phyloP scores from a whole-genome alignment of 1,140 invertebrate species.

The Drosophila eugracilis region DNA sequence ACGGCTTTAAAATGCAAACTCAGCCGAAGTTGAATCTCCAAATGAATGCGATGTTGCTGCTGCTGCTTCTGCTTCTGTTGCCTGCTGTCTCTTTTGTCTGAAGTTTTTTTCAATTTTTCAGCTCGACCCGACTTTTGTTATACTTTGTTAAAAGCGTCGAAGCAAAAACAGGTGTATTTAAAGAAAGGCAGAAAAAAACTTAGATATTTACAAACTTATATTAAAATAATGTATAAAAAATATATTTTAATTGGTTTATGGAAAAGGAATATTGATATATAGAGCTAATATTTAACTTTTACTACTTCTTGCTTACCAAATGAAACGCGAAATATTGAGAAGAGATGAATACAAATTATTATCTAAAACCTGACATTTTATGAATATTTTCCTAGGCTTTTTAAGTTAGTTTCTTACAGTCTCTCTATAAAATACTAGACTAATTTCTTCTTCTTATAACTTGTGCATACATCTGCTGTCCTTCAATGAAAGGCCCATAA shows the following conservation, averaged over 20 bases:
- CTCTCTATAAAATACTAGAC: background rate
- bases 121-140: slow-evolving; percentile 13
- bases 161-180: no score
- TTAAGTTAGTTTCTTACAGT: background rate
- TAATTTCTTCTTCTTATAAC: slow-evolving; percentile 7
- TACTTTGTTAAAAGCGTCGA: slow-evolving; percentile 3
- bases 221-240: no score
- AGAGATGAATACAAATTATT: no score
- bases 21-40: slow-evolving; percentile 43
- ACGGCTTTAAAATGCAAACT: slow-evolving; percentile 76
- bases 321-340: no score
- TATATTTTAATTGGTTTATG: no score
- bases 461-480: slow-evolving; percentile 9
- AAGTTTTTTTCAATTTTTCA: slow-evolving; percentile 51
- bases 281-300: no score
- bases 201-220: no score
- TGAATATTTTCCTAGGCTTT: no score
- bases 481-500: slow-evolving; percentile 7
- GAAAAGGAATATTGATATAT: no score
- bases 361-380: no score
- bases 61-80: slow-evolving; percentile 6
- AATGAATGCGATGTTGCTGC: slow-evolving; percentile 22
- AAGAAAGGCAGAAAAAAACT: no score
- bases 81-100: slow-evolving; percentile 20
- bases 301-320: no score